These are phyloP conservation scores for Amphipoea oculea DNA, from an alignment of 2,888 invertebrate genomes.

Conservation along the genomic window DNA sequence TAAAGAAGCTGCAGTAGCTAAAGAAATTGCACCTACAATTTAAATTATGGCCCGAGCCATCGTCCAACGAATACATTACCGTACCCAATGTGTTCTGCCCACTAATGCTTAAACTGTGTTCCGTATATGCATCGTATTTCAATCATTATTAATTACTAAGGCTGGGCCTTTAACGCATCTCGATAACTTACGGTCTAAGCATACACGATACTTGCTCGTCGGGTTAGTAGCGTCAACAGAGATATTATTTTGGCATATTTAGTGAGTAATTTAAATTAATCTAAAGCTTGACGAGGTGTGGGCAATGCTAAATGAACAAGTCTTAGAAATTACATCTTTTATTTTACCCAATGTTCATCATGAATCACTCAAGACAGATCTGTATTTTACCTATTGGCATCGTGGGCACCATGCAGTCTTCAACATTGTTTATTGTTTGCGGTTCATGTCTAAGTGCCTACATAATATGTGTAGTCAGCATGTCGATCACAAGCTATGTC, in stretches of 20 bases:
- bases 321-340: neutral
- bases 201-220: constrained; percentile 63
- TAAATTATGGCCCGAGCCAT: constrained; percentile 35
- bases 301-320: neutral
- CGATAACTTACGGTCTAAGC: constrained; percentile 70
- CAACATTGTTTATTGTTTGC: neutral
- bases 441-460: neutral
- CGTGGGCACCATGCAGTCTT: constrained; percentile 4
- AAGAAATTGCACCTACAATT: constrained; percentile 29
- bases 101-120: constrained; percentile 69
- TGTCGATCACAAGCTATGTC: neutral
- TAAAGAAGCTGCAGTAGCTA: neutral
- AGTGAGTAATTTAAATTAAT: constrained; percentile 8
- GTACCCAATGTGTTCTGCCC: constrained; percentile 44
- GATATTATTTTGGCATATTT: constrained; percentile 14
- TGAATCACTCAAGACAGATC: neutral
- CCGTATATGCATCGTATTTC: constrained; percentile 68
- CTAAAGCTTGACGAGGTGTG: too few species aligned
- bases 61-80: constrained; percentile 54
- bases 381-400: neutral
- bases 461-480: neutral
- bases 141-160: constrained; percentile 71
- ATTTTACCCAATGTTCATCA: neutral
- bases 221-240: constrained; percentile 67
- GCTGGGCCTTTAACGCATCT: constrained; percentile 70